Percentiles rank a stretch among this genome's conserved stretches.
phyloP scores from a whole-genome alignment of 2,797 vertebrate genomes.

The Pantherophis vulpinus region DNA sequence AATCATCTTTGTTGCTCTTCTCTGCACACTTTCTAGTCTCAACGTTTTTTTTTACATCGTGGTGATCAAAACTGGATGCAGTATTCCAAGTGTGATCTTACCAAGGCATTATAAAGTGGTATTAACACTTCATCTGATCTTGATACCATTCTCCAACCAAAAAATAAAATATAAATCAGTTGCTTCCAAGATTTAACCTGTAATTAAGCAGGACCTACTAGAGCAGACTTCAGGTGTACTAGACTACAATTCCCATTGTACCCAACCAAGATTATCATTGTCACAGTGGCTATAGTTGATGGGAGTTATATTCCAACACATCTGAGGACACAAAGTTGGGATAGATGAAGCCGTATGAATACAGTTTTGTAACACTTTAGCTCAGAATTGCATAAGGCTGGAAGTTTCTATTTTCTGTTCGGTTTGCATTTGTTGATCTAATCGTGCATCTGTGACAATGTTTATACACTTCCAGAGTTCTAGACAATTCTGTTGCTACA shows the following conservation, averaged over 20 bases:
- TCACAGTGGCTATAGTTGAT: not conserved
- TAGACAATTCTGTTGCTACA: slow-evolving; percentile 77
- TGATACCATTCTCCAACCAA: not conserved
- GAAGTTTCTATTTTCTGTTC: slow-evolving; percentile 71
- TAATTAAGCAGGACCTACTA: not conserved
- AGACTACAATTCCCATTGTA: not conserved
- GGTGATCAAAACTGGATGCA: too few species aligned
- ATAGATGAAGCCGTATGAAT: not conserved
- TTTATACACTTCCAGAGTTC: slow-evolving; percentile 71
- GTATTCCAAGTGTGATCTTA: too few species aligned
- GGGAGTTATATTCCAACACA: not conserved
- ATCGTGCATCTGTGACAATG: slow-evolving; percentile 73
- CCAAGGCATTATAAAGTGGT: too few species aligned
- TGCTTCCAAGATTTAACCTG: not conserved
- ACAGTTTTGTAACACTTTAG: slow-evolving; percentile 42
- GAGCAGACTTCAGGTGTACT: not conserved
- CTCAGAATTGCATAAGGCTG: slow-evolving; percentile 58
- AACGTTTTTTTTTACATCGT: too few species aligned
- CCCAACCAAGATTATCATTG: not conserved
- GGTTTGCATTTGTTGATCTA: slow-evolving; percentile 69
- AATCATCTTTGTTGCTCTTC: too few species aligned
- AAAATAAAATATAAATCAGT: not conserved
- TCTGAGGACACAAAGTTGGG: not conserved
- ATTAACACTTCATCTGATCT: too few species aligned
- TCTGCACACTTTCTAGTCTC: too few species aligned